A percentile compares a stretch with the other conserved stretches of the same genome.
Conservation (phyloP, 1,140 invertebrate genomes). For the Nephotettix cincticeps region DNA sequence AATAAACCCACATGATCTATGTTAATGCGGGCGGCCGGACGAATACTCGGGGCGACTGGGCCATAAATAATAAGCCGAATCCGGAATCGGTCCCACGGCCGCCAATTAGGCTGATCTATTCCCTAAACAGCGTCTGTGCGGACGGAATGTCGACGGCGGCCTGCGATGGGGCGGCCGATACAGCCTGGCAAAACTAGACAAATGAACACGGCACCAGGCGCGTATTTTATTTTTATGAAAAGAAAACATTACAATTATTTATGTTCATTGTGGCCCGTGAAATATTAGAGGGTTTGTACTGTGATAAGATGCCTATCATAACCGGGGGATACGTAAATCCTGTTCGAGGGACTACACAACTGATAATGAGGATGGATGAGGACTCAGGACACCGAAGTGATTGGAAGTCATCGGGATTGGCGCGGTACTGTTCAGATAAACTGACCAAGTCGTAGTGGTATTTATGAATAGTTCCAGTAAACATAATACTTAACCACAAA, state of each 20-base stretch:
- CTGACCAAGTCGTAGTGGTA: too few relatives aligned
- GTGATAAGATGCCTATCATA: neutral
- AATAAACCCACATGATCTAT: neutral
- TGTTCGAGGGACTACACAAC: too few relatives aligned
- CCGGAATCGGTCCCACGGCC: neutral
- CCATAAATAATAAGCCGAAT: neutral
- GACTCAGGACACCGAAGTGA: too few relatives aligned
- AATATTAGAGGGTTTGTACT: neutral
- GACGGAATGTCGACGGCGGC: neutral
- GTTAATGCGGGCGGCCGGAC: neutral
- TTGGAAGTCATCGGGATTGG: too few relatives aligned
- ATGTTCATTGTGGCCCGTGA: conserved; percentile 8
- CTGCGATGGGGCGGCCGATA: neutral
- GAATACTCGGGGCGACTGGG: neutral
- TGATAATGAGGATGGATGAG: too few relatives aligned
- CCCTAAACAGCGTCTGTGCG: neutral
- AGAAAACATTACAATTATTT: conserved; percentile 23
- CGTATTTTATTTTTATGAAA: conserved; percentile 22
- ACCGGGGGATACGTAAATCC: too few relatives aligned
- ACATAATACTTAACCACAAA: too few relatives aligned
- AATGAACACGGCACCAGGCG: neutral
- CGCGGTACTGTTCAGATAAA: too few relatives aligned
- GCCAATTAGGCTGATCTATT: conserved; percentile 1
- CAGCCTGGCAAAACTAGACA: conserved; percentile 18
- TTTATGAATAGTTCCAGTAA: too few relatives aligned